Evolutionary conservation across 2,888 invertebrate species (phyloP).

Genomic region (Ormia ochracea): DNA sequence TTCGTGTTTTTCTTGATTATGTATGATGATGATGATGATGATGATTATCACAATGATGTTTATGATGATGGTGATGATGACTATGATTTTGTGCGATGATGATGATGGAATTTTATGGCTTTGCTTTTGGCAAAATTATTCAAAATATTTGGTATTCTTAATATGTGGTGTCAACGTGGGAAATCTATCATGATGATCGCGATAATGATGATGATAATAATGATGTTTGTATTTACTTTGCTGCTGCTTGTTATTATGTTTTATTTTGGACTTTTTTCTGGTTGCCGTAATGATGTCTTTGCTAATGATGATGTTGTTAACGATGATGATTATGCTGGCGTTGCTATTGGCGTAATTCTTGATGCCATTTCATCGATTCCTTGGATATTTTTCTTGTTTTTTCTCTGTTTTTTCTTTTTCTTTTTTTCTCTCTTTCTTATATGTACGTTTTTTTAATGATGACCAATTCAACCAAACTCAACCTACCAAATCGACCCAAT

Average conservation of each 20-base stretch:
- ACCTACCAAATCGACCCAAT: slow-evolving; percentile 52
- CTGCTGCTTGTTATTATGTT: slow-evolving; percentile 11
- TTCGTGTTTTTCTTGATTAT: slow-evolving; percentile 77
- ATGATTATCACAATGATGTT: slow-evolving; percentile 75
- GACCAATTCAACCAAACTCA: slow-evolving; percentile 57
- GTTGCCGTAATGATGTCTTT: slow-evolving; percentile 29
- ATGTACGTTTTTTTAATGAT: slow-evolving; percentile 59
- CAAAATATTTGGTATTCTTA: slow-evolving; percentile 73
- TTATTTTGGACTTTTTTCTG: background rate
- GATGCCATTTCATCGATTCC: slow-evolving; percentile 39
- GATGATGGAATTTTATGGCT: slow-evolving; percentile 67
- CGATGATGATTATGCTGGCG: slow-evolving; percentile 4
- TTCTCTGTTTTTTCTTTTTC: slow-evolving; percentile 64
- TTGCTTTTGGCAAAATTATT: slow-evolving; percentile 62
- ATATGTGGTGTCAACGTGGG: slow-evolving; percentile 73
- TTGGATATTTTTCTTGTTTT: slow-evolving; percentile 54
- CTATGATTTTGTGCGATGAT: slow-evolving; percentile 65
- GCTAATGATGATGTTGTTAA: slow-evolving; percentile 22
- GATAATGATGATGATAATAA: background rate
- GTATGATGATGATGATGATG: slow-evolving; percentile 77
- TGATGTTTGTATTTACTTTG: slow-evolving; percentile 8
- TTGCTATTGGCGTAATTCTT: slow-evolving; percentile 32
- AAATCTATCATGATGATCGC: too few species aligned
- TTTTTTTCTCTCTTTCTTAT: slow-evolving; percentile 66
- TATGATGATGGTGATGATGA: slow-evolving; percentile 75